A percentile compares a stretch with the other conserved stretches of the same genome.
phyloP scores from a whole-genome alignment of 2,113 vertebrate species.

The Astur gentilis region DNA sequence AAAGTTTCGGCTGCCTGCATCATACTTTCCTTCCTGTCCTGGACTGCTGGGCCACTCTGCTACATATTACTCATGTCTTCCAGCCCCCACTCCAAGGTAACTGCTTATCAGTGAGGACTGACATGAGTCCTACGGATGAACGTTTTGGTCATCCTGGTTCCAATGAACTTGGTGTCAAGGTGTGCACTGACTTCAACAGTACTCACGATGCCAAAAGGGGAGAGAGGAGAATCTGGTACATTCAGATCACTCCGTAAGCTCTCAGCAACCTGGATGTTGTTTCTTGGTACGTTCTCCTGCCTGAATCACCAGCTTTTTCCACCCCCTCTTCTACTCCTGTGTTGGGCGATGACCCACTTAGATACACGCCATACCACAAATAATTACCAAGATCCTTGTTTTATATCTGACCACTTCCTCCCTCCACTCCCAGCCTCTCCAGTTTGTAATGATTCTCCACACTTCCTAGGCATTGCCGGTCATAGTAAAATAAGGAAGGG shows the following conservation, averaged over 20 bases:
- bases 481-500: neutral
- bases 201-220: neutral
- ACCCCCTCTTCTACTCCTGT: neutral
- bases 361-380: neutral
- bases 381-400: slow-evolving; percentile 20
- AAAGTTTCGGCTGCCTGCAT: neutral
- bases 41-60: neutral
- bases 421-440: neutral
- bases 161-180: rapidly evolving
- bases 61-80: neutral
- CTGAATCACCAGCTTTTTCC: slow-evolving; percentile 34
- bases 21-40: neutral
- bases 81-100: neutral
- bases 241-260: neutral
- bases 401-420: slow-evolving; percentile 41
- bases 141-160: neutral
- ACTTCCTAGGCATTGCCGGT: neutral
- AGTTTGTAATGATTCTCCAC: neutral
- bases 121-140: rapidly evolving
- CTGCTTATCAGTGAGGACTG: neutral
- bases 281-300: neutral
- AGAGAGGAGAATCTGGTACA: neutral
- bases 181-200: neutral
- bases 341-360: slow-evolving; percentile 45
- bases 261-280: neutral